Percentiles rank a stretch among this genome's conserved stretches.
phyloP scores from a whole-genome alignment of 2,797 vertebrate species.

The Lepidocolaptes lacrymiger region DNA sequence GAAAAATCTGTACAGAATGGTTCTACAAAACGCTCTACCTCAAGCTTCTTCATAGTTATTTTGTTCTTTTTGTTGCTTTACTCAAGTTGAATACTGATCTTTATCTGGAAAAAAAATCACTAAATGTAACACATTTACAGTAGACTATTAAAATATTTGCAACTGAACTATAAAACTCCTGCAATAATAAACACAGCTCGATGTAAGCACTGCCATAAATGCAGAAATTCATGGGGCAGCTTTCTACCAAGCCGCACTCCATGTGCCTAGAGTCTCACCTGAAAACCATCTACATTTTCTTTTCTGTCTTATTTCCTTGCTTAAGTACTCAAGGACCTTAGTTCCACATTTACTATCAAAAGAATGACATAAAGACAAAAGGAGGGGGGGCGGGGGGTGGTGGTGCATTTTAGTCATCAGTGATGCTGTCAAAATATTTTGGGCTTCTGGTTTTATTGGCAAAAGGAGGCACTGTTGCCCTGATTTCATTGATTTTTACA shows the following conservation, averaged over 20 bases:
- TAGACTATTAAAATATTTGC: background rate
- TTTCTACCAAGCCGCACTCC: background rate
- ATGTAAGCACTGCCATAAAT: background rate
- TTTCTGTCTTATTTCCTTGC: background rate
- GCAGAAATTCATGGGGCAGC: background rate
- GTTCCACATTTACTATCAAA: background rate
- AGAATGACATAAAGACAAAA: background rate
- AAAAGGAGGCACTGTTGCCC: background rate
- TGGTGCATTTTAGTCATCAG: background rate
- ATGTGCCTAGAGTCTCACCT: background rate
- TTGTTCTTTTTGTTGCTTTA: background rate
- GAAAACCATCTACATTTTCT: background rate
- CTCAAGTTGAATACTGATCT: background rate
- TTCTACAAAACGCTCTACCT: background rate
- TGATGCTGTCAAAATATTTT: background rate
- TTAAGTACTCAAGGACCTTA: background rate
- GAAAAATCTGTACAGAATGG: background rate
- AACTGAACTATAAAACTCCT: background rate
- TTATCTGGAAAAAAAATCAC: background rate
- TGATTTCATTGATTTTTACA: background rate
- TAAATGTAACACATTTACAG: background rate
- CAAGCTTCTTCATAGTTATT: background rate
- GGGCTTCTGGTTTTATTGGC: background rate
- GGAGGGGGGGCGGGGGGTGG: fast-evolving
- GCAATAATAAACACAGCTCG: background rate